phyloP scores from a whole-genome alignment of 35 echinoderm and acorn worm species.

The Antedon bifida region DNA sequence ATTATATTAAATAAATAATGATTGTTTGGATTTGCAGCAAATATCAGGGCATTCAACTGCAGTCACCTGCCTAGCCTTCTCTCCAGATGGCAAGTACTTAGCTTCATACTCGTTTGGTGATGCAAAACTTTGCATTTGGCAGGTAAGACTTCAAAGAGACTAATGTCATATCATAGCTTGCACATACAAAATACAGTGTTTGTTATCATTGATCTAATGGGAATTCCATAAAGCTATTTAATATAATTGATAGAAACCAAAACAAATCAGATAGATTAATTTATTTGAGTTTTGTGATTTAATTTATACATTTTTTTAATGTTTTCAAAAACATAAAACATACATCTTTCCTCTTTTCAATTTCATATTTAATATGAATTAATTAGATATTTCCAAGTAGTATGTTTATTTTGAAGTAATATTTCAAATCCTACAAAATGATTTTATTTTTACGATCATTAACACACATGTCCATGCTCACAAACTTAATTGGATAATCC shows the following conservation, averaged over 20 bases:
- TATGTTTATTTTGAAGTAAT: too few relatives aligned
- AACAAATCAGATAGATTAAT: too few relatives aligned
- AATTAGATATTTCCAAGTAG: too few relatives aligned
- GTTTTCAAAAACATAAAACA: too few relatives aligned
- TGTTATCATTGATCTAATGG: background rate
- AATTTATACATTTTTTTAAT: too few relatives aligned
- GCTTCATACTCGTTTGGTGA: slow-evolving; percentile 81
- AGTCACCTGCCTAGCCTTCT: slow-evolving; percentile 59
- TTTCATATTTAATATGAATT: too few relatives aligned
- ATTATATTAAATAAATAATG: background rate
- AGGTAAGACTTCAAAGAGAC: slow-evolving; percentile 42
- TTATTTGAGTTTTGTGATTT: too few relatives aligned
- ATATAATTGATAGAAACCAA: background rate
- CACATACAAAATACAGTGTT: background rate
- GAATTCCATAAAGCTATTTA: background rate
- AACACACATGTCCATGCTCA: too few relatives aligned
- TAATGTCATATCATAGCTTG: background rate
- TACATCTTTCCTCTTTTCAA: too few relatives aligned
- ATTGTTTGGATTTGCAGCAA: slow-evolving; percentile 18
- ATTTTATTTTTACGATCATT: too few relatives aligned
- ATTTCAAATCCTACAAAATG: too few relatives aligned
- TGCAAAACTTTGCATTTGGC: slow-evolving; percentile 86
- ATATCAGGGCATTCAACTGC: slow-evolving; percentile 71
- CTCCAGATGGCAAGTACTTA: slow-evolving; percentile 82
- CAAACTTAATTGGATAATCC: too few relatives aligned